Conservation (phyloP, 35 echinoderm and acorn worm species). For the Stichopus chloronotus region DNA sequence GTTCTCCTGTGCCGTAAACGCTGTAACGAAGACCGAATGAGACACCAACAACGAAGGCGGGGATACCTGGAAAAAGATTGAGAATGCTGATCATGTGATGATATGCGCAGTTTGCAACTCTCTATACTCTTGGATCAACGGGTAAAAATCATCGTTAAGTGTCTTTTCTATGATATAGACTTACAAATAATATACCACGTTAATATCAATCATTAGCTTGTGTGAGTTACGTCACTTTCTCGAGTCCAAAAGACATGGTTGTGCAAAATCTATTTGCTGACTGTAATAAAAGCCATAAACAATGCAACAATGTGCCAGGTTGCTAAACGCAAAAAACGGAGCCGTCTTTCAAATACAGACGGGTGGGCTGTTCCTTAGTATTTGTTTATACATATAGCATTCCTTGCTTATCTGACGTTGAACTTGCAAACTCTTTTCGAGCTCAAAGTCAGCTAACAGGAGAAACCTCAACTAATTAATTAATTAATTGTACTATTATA, state of each 20-base stretch:
- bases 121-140: background rate
- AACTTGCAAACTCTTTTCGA: no score
- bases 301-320: no score
- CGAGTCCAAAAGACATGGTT: no score
- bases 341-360: background rate
- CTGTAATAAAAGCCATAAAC: no score
- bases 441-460: no score
- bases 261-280: no score
- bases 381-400: background rate
- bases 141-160: background rate
- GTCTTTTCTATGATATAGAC: background rate
- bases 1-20: slow-evolving; percentile 64
- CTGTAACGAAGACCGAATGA: slow-evolving; percentile 59
- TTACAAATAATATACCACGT: no score
- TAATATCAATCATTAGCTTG: no score
- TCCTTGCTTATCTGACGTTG: no score
- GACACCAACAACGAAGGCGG: slow-evolving; percentile 61
- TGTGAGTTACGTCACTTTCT: no score
- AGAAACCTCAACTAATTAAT: no score
- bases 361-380: background rate
- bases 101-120: background rate
- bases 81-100: background rate
- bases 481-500: no score
- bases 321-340: background rate
- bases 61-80: slow-evolving; percentile 56